Percentiles rank a stretch among this genome's conserved stretches.
phyloP scores from a whole-genome alignment of 1,140 invertebrate species.

The Rhagoletis pomonella region DNA sequence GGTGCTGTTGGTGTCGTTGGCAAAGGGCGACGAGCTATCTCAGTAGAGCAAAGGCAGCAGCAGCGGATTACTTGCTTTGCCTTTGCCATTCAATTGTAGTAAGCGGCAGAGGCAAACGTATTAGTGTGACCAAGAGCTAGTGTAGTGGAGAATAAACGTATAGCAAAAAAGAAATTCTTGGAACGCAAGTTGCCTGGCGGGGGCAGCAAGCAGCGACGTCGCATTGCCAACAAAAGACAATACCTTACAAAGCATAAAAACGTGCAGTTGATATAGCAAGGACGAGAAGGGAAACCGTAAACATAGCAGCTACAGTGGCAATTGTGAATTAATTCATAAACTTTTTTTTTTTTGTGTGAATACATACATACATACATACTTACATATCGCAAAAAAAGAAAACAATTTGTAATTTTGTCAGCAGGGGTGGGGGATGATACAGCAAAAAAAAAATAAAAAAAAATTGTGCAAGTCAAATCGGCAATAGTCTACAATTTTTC shows the following conservation, averaged over 20 bases:
- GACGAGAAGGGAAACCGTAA: constrained; percentile 1
- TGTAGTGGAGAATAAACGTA: constrained; percentile 33
- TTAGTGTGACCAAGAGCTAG: constrained; percentile 60
- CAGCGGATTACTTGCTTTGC: constrained; percentile 43
- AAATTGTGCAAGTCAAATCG: background rate
- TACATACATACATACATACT: too few relatives aligned
- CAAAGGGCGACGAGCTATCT: constrained; percentile 50
- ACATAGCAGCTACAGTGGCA: background rate
- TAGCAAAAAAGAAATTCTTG: constrained; percentile 38
- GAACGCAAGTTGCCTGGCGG: constrained; percentile 29
- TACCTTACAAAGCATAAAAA: constrained; percentile 25
- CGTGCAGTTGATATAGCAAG: constrained; percentile 13
- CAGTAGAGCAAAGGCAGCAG: constrained; percentile 22
- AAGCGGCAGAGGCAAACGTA: constrained; percentile 55
- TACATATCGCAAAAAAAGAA: too few relatives aligned
- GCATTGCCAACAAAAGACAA: constrained; percentile 10
- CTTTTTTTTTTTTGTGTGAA: background rate
- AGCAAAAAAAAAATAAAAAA: constrained; percentile 19
- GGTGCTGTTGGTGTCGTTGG: constrained; percentile 40
- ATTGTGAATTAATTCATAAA: constrained; percentile 27
- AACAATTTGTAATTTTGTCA: background rate
- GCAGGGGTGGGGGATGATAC: background rate
- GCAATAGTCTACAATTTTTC: constrained; percentile 12
- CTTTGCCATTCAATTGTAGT: constrained; percentile 47
- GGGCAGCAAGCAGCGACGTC: background rate